Conservation (phyloP, 2,113 vertebrate species). For the Pomatorhinus ruficollis region DNA sequence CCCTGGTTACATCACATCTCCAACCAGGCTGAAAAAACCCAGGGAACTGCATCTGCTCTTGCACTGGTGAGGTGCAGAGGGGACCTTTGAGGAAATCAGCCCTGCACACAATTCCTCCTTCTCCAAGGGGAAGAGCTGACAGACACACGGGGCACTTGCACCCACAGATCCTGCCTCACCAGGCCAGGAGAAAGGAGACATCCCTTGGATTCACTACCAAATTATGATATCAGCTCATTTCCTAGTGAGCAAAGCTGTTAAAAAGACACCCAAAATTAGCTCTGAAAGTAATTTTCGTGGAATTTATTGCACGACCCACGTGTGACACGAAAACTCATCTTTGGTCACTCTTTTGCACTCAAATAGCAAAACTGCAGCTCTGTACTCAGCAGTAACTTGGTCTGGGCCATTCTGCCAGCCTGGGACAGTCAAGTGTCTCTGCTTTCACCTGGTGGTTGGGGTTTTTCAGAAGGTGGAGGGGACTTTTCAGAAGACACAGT, state of each 20-base stretch:
- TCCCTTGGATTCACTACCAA: background rate
- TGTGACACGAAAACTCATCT: background rate
- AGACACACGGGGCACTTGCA: accelerated
- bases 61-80: accelerated
- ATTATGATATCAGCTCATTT: background rate
- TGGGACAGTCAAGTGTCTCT: background rate
- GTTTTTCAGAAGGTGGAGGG: background rate
- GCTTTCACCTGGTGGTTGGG: background rate
- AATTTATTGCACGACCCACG: background rate
- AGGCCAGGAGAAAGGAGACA: background rate
- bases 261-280: background rate
- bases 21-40: background rate
- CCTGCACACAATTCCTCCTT: background rate
- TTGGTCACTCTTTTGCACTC: background rate
- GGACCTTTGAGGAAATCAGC: background rate
- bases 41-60: background rate
- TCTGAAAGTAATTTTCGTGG: background rate
- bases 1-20: background rate
- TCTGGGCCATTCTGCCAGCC: background rate
- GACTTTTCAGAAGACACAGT: background rate
- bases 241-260: background rate
- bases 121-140: background rate
- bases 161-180: background rate
- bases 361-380: background rate
- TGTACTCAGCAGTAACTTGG: background rate